Evolutionary conservation across 2,888 invertebrate genomes (phyloP).

Genomic region (Hydroisotoma schaefferi): DNA sequence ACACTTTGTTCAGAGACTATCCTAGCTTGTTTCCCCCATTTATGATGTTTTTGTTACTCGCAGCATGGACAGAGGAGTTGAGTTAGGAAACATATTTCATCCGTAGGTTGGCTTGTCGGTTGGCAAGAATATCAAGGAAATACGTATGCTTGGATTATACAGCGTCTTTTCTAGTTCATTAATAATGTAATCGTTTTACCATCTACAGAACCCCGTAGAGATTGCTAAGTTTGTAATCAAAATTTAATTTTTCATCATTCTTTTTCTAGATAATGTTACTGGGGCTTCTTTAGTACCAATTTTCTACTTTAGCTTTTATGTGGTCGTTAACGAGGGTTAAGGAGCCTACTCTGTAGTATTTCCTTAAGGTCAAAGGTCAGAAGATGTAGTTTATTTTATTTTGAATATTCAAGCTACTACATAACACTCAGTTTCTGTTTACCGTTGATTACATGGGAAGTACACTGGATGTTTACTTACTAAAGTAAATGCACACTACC

Average conservation of each 20-base stretch:
- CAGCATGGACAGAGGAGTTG: background rate
- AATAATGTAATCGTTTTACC: slow-evolving; percentile 8
- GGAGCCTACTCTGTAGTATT: background rate
- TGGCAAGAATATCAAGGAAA: no score
- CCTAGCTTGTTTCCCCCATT: background rate
- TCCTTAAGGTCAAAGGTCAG: no score
- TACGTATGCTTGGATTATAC: no score
- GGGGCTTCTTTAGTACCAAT: background rate
- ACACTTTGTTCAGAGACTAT: background rate
- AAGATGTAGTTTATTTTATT: no score
- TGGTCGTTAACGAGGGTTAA: background rate
- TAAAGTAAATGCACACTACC: no score
- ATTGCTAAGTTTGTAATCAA: slow-evolving; percentile 36
- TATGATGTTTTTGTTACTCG: background rate
- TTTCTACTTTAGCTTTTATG: background rate
- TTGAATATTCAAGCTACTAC: no score
- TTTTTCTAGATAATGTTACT: slow-evolving; percentile 1
- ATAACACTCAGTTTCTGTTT: no score
- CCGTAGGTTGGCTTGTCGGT: no score
- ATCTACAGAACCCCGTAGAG: background rate
- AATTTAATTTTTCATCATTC: slow-evolving; percentile 39
- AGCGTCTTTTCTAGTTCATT: slow-evolving; percentile 5
- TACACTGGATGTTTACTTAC: no score
- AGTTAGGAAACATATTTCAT: background rate
- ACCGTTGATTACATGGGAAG: no score